A percentile compares a stretch with the other conserved stretches of the same genome.
Conservation (phyloP, 2,797 vertebrate genomes). For the Syndactyla subalaris region DNA sequence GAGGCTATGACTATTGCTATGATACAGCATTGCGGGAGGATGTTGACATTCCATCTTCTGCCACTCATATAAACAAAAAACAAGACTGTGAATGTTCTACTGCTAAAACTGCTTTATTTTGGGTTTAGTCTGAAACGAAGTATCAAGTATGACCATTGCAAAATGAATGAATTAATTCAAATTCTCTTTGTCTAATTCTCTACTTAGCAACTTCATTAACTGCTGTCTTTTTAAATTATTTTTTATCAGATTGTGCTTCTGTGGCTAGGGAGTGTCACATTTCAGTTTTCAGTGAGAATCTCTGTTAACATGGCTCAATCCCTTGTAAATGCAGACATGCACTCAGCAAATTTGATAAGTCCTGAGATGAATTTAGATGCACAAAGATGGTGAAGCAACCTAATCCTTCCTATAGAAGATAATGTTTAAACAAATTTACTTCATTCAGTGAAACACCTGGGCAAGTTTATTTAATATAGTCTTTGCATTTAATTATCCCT, state of each 20-base stretch:
- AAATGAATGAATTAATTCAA: not conserved
- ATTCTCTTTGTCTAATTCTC: not conserved
- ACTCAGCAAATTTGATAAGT: conserved; percentile 52
- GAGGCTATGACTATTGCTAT: not conserved
- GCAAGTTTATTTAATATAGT: conserved; percentile 44
- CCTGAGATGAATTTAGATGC: conserved; percentile 50
- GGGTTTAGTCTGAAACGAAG: not conserved
- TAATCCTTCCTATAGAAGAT: conserved; percentile 44
- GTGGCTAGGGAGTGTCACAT: not conserved
- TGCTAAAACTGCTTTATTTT: not conserved
- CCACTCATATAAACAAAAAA: not conserved
- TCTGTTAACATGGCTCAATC: not conserved
- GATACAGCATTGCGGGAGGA: not conserved
- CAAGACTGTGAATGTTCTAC: not conserved
- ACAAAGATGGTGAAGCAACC: conserved; percentile 21
- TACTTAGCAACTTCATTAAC: not conserved
- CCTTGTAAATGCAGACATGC: conserved; percentile 36
- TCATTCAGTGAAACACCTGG: conserved; percentile 53
- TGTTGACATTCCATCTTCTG: not conserved
- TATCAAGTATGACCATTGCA: not conserved
- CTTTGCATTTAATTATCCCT: conserved; percentile 60
- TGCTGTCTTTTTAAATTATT: not conserved
- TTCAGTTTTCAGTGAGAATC: not conserved
- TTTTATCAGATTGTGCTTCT: not conserved
- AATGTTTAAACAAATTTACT: conserved; percentile 64